Evolutionary conservation across 2,113 vertebrate species (phyloP), one percentile per base, ranked within the genome.

Genomic region (Mesembrinibis cayennensis): DNA sequence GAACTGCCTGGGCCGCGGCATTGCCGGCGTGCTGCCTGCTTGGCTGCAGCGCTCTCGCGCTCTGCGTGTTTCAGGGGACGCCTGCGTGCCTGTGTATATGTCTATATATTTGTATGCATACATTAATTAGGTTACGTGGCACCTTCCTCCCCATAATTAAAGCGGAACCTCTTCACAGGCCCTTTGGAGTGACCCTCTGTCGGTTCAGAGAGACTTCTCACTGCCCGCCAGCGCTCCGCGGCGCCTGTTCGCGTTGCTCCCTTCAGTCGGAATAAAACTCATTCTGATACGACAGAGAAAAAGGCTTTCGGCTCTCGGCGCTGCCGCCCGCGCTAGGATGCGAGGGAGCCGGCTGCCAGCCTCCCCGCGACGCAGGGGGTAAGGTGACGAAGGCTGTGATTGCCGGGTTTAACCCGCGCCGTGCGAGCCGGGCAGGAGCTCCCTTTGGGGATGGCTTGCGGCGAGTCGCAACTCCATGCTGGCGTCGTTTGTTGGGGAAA

Each of bases 181-280:
- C 76, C 95, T 97, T 94, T 92, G 97, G 97, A 96, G 96, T 26
- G 20, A 49, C 16, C 34, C 89, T 94, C 96, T 83, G 77, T 73
- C 25, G 27, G 77, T 49, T 93, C 62, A 50, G 94, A 87, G 93
- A 42, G 83, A 87, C 77, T 92, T 95, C 59, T 85, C 87, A 91
- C 88, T 10, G 9, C 62, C 87, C 16, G 70, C 95, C 97, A 94
- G 92, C 1, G 4, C 90, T 97, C 90, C 13, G 77, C 3, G 0
- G 86, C 10, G 63, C 56, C 93, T 38, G 25, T 44, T 73, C 11
- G 4, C 71, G 40, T 86, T 92, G 94, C 86, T 97, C 91, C 87
- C 34, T 21, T 83, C 96, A 70, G 82, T 62, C 21, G 3, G 93
- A 97, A 96, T 66, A 76, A 95, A 97, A 93, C 79, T 86, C 81